Conservation (phyloP, 2,113 vertebrate species). For the Cyrtonyx montezumae region DNA sequence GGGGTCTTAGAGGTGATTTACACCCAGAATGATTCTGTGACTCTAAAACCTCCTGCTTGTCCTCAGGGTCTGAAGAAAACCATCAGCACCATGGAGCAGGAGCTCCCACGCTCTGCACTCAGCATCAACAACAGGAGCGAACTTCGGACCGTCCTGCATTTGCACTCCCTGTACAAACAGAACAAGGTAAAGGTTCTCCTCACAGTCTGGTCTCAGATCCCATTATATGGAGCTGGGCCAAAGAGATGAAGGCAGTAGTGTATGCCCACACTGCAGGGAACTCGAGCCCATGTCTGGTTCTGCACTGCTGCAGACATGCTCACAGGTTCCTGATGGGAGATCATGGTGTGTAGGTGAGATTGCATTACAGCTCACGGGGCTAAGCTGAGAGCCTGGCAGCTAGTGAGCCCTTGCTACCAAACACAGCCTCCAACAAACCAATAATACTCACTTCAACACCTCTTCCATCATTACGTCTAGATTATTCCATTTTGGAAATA, state of each 20-base stretch:
- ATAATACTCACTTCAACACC: neutral
- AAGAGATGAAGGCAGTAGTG: neutral
- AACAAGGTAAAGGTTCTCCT: slow-evolving; percentile 84
- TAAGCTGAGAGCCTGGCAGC: neutral
- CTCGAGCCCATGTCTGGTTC: neutral
- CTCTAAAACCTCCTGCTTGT: neutral
- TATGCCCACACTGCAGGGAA: neutral
- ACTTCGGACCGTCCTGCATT: slow-evolving; percentile 85
- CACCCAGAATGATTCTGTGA: neutral
- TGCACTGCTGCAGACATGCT: neutral
- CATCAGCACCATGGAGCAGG: slow-evolving; percentile 87
- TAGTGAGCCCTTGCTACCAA: neutral
- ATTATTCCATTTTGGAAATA: neutral
- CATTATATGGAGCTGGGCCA: neutral
- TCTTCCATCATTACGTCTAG: neutral
- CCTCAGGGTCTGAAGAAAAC: slow-evolving; percentile 89
- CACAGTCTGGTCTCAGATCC: neutral
- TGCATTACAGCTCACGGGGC: neutral
- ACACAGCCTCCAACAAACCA: neutral
- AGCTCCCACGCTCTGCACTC: slow-evolving; percentile 85
- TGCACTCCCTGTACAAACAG: slow-evolving; percentile 86
- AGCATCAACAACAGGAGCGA: slow-evolving; percentile 91
- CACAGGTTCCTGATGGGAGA: neutral
- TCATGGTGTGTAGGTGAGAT: neutral
- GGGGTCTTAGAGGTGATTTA: too few relatives aligned